These are phyloP conservation scores for Catagonus wagneri DNA, from an alignment of 2,113 vertebrate species.

Conservation along the genomic window DNA sequence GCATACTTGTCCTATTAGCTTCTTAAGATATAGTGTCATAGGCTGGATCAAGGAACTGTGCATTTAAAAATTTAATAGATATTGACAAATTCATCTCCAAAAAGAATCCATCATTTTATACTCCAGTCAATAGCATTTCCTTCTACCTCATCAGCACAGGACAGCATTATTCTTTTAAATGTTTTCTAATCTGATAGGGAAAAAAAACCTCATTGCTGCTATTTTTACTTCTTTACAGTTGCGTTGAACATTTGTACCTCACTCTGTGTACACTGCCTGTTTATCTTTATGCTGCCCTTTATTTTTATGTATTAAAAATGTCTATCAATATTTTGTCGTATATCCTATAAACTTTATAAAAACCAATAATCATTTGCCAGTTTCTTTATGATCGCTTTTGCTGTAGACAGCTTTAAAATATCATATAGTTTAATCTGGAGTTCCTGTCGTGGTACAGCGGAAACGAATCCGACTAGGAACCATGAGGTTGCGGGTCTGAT, in stretches of 20 bases:
- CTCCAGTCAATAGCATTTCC: not conserved
- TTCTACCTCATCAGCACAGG: not conserved
- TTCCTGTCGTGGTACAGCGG: no score
- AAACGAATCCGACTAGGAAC: no score
- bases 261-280: not conserved
- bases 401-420: not conserved
- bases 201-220: not conserved
- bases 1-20: slow-evolving; percentile 9
- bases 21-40: slow-evolving; percentile 2
- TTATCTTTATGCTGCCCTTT: not conserved
- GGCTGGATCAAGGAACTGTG: not conserved
- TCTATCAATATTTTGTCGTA: not conserved
- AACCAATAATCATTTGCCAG: not conserved
- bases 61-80: slow-evolving; percentile 63
- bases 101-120: slow-evolving; percentile 49
- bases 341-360: not conserved
- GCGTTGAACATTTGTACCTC: not conserved
- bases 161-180: not conserved
- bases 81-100: slow-evolving; percentile 64
- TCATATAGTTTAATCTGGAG: not conserved
- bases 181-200: slow-evolving; percentile 20
- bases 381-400: not conserved
- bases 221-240: not conserved
- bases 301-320: not conserved
- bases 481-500: no score